Evolutionary conservation across 37 sponge, comb jelly and placozoan genomes (phyloP).

Genomic region (Eunapius fragilis): DNA sequence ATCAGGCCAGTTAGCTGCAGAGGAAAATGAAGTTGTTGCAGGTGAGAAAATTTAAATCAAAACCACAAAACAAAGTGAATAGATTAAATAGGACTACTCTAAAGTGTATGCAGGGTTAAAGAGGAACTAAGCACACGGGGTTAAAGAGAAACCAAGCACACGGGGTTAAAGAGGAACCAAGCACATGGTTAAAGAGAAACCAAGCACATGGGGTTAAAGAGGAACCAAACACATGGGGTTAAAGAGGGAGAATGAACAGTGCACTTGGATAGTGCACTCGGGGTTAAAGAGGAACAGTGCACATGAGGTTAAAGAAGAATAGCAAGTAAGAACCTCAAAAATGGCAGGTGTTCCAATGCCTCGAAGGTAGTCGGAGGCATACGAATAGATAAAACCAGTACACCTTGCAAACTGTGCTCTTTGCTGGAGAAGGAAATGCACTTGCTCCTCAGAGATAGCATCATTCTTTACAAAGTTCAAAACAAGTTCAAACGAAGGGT

Average conservation of each 20-base stretch:
- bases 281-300: too few relatives aligned
- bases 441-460: constrained; percentile 48
- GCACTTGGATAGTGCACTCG: too few relatives aligned
- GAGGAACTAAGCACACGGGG: too few relatives aligned
- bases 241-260: too few relatives aligned
- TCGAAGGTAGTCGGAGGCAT: constrained; percentile 37
- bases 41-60: not conserved
- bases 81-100: too few relatives aligned
- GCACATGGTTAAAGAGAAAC: too few relatives aligned
- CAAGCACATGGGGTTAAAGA: too few relatives aligned
- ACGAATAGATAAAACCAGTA: constrained; percentile 29
- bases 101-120: too few relatives aligned
- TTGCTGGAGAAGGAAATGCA: constrained; percentile 59
- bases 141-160: too few relatives aligned
- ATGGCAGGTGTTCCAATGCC: not conserved
- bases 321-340: constrained; percentile 30
- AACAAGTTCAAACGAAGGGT: constrained; percentile 78
- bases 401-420: constrained; percentile 54
- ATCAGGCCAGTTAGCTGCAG: constrained; percentile 57
- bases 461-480: constrained; percentile 75
- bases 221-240: not conserved
- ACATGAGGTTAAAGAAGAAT: not conserved
- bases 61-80: too few relatives aligned
- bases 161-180: too few relatives aligned
- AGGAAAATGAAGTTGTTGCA: not conserved